These are phyloP conservation scores for Podarcis siculus DNA, from an alignment of 2,797 vertebrate genomes.

Conservation along the genomic window DNA sequence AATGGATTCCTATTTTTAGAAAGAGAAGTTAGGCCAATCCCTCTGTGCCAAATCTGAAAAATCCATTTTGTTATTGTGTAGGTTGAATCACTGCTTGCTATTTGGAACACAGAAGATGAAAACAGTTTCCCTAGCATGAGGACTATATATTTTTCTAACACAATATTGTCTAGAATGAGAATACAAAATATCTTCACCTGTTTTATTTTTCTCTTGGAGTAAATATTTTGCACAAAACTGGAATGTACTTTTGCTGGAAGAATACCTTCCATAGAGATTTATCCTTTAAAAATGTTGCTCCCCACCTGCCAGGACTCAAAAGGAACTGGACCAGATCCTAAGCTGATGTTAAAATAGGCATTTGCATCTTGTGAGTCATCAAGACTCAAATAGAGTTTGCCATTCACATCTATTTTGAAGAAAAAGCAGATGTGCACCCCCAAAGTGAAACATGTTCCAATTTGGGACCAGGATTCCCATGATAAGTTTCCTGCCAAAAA, in stretches of 20 bases:
- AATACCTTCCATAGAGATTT: background rate
- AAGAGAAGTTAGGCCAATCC: background rate
- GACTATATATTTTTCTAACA: background rate
- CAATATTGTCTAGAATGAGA: background rate
- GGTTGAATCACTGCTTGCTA: background rate
- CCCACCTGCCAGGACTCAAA: no score
- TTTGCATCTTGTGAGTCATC: background rate
- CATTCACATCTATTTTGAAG: no score
- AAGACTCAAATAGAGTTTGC: no score
- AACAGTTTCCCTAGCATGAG: background rate
- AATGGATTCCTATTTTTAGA: constrained; percentile 44
- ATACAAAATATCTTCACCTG: background rate
- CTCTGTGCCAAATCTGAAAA: constrained; percentile 18
- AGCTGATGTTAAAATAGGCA: background rate
- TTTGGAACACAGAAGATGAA: constrained; percentile 9
- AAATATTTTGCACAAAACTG: background rate
- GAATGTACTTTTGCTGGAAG: background rate
- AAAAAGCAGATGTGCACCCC: no score
- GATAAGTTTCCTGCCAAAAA: no score
- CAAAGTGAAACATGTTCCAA: no score
- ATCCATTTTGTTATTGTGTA: background rate
- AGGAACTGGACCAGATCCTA: background rate
- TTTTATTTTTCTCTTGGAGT: background rate
- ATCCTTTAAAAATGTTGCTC: background rate
- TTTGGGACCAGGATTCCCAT: no score